Evolutionary conservation across 2,797 vertebrate genomes (phyloP).

Genomic region (Cetoscarus ocellatus): DNA sequence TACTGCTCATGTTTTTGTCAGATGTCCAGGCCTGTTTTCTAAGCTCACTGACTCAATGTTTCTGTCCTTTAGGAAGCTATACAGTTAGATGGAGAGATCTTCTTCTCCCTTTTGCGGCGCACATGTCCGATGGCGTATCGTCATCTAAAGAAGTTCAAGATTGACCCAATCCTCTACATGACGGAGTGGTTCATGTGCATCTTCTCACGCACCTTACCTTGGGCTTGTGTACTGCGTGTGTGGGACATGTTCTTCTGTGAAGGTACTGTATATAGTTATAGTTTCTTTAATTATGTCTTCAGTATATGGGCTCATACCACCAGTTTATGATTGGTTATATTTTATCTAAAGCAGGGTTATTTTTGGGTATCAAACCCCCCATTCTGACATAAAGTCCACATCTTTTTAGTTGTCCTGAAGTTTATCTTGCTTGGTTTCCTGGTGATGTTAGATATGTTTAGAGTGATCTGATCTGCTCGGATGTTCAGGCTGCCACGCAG

Average conservation of each 20-base stretch:
- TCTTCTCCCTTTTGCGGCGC: conserved; percentile 89
- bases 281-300: too few relatives aligned
- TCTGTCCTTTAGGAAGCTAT: conserved; percentile 87
- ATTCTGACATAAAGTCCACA: too few relatives aligned
- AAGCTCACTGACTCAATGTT: neutral
- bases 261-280: conserved; percentile 72
- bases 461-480: too few relatives aligned
- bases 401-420: too few relatives aligned
- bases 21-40: neutral
- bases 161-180: conserved; percentile 95
- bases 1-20: neutral
- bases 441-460: too few relatives aligned
- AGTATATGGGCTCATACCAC: too few relatives aligned
- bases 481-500: too few relatives aligned
- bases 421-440: too few relatives aligned
- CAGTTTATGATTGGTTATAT: too few relatives aligned
- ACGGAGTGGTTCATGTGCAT: conserved; percentile 97
- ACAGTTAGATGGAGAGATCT: conserved; percentile 93
- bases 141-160: conserved; percentile 92
- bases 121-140: conserved; percentile 91
- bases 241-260: conserved; percentile 99
- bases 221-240: conserved; percentile 91
- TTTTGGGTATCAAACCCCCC: too few relatives aligned
- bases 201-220: conserved; percentile 93
- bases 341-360: too few relatives aligned